Evolutionary conservation across 2,797 vertebrate species (phyloP).

Genomic region (Cephalopachus bancanus): DNA sequence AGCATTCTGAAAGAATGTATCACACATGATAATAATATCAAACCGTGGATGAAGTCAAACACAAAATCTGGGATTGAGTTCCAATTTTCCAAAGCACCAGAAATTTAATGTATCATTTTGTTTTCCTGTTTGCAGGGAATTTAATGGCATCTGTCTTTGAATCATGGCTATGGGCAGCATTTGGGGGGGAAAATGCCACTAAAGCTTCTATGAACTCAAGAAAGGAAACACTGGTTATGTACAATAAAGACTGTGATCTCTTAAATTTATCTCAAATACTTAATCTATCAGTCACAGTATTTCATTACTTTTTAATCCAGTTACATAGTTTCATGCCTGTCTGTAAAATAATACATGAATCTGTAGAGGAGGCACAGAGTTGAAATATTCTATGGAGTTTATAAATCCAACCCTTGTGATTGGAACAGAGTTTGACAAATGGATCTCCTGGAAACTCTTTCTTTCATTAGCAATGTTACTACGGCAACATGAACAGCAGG

Average conservation of each 20-base stretch:
- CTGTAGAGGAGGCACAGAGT: neutral
- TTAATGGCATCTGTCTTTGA: neutral
- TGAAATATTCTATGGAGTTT: slow-evolving; percentile 1
- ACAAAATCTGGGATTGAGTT: slow-evolving; percentile 8
- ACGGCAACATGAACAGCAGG: slow-evolving; percentile 64
- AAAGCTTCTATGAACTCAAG: slow-evolving; percentile 16
- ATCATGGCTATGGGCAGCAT: neutral
- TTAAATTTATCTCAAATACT: slow-evolving; percentile 27
- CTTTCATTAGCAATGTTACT: slow-evolving; percentile 68
- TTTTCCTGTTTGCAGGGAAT: neutral
- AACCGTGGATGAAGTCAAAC: neutral
- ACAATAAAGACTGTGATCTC: neutral
- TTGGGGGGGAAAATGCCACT: slow-evolving; percentile 4
- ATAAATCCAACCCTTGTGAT: slow-evolving; percentile 45
- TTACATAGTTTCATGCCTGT: neutral
- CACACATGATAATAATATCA: neutral
- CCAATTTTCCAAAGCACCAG: neutral
- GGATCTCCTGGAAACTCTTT: slow-evolving; percentile 58
- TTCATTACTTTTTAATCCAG: slow-evolving; percentile 66
- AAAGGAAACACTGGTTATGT: slow-evolving; percentile 7
- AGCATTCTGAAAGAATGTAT: neutral
- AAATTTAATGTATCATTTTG: neutral
- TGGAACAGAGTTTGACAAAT: slow-evolving; percentile 70
- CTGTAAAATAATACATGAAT: slow-evolving; percentile 36
- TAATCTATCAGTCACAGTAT: neutral